Conservation (phyloP, 2,888 invertebrate genomes). For the Yponomeuta evonymella region DNA sequence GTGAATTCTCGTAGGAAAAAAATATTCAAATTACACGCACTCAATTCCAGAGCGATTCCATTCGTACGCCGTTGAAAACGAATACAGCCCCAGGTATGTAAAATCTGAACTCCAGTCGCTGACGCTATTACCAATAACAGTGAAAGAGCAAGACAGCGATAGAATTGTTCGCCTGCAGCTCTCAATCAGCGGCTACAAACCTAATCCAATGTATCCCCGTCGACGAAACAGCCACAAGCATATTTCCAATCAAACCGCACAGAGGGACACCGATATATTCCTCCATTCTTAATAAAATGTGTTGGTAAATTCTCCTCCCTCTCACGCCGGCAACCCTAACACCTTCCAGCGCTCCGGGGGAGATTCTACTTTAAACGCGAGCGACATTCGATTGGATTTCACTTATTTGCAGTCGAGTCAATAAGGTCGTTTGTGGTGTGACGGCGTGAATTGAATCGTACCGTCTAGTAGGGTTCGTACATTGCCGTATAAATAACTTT, state of each 20-base stretch:
- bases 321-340: constrained; percentile 23
- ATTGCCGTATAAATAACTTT: constrained; percentile 68
- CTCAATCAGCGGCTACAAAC: constrained; percentile 51
- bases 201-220: constrained; percentile 47
- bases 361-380: constrained; percentile 19
- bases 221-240: constrained; percentile 56
- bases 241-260: constrained; percentile 69
- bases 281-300: constrained; percentile 68
- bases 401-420: background rate
- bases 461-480: constrained; percentile 46
- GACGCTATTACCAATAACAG: background rate
- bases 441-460: constrained; percentile 44
- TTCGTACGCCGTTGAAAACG: no score
- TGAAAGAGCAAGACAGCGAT: background rate
- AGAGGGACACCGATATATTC: constrained; percentile 51
- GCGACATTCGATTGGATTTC: background rate
- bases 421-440: background rate
- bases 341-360: background rate
- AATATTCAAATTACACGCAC: no score
- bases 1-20: no score
- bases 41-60: no score
- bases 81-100: no score
- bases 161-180: background rate
- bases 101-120: no score
- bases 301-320: constrained; percentile 48